These are phyloP conservation scores for Peromyscus attwateri DNA, from an alignment of 2,797 vertebrate genomes.

Conservation along the genomic window DNA sequence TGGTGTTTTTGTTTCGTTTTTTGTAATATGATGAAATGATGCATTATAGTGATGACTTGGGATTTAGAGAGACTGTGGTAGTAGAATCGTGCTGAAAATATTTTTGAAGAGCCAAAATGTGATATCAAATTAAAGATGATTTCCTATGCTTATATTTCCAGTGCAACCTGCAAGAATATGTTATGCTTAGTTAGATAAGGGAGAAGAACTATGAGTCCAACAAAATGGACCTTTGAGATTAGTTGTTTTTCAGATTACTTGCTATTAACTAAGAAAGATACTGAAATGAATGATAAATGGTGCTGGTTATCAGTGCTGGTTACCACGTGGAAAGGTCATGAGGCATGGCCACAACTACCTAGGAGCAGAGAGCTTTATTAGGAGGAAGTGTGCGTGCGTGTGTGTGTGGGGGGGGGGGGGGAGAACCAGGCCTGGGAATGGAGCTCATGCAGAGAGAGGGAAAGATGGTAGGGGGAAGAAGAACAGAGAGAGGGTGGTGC, in stretches of 20 bases:
- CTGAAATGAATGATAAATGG: too few relatives aligned
- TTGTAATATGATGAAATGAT: conserved; percentile 69
- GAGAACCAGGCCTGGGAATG: too few relatives aligned
- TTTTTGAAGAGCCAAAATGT: conserved; percentile 69
- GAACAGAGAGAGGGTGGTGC: too few relatives aligned
- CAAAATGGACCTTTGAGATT: conserved; percentile 15
- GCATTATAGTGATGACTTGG: conserved; percentile 72
- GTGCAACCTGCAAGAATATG: conserved; percentile 39
- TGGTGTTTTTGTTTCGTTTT: conserved; percentile 49
- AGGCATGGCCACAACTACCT: too few relatives aligned
- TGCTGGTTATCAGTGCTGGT: too few relatives aligned
- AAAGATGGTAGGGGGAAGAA: too few relatives aligned
- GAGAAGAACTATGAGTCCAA: conserved; percentile 37
- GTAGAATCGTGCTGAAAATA: conserved; percentile 51
- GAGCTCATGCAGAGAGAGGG: too few relatives aligned
- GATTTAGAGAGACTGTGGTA: conserved; percentile 71
- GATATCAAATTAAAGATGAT: conserved; percentile 78
- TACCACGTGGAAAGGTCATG: too few relatives aligned
- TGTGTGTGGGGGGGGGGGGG: too few relatives aligned
- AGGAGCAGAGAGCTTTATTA: too few relatives aligned
- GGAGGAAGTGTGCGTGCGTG: too few relatives aligned
- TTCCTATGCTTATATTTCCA: conserved; percentile 72
- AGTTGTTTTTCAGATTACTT: conserved; percentile 14
- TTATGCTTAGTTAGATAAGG: conserved; percentile 53
- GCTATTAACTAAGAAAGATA: conserved; percentile 52